These are phyloP conservation scores for Ictidomys tridecemlineatus DNA, from an alignment of 2,113 vertebrate genomes.

Conservation along the genomic window DNA sequence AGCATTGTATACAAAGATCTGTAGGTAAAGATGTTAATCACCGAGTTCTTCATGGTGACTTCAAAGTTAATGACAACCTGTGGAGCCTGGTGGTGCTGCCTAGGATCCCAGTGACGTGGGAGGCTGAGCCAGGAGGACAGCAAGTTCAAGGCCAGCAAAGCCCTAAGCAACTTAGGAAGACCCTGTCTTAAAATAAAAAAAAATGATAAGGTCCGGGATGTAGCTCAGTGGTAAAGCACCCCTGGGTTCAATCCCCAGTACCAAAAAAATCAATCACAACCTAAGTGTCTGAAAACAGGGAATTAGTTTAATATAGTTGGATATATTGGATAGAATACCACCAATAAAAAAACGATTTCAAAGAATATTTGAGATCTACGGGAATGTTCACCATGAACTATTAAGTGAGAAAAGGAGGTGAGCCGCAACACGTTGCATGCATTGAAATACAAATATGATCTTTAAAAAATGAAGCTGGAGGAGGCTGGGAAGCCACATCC, in stretches of 20 bases:
- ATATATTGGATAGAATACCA: background rate
- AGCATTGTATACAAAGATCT: background rate
- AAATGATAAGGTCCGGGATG: too few relatives aligned
- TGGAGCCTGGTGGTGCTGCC: too few relatives aligned
- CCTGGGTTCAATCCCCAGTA: too few relatives aligned
- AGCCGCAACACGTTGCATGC: background rate
- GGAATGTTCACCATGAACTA: background rate
- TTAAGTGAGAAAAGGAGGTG: background rate
- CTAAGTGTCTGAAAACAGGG: background rate
- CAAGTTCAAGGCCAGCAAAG: too few relatives aligned
- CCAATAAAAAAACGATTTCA: background rate
- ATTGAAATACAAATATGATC: background rate
- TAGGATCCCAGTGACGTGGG: too few relatives aligned
- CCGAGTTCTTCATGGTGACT: background rate
- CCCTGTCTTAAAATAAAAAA: too few relatives aligned
- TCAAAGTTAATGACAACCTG: background rate
- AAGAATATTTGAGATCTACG: background rate
- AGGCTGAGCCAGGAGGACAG: too few relatives aligned
- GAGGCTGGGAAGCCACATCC: background rate
- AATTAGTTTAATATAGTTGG: background rate
- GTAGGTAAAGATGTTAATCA: background rate
- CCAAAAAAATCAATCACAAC: background rate
- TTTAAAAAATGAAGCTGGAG: background rate
- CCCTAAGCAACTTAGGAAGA: too few relatives aligned
- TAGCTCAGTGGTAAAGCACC: too few relatives aligned